Evolutionary conservation across 2,888 invertebrate species (phyloP).

Genomic region (Rhynchonema sp.): DNA sequence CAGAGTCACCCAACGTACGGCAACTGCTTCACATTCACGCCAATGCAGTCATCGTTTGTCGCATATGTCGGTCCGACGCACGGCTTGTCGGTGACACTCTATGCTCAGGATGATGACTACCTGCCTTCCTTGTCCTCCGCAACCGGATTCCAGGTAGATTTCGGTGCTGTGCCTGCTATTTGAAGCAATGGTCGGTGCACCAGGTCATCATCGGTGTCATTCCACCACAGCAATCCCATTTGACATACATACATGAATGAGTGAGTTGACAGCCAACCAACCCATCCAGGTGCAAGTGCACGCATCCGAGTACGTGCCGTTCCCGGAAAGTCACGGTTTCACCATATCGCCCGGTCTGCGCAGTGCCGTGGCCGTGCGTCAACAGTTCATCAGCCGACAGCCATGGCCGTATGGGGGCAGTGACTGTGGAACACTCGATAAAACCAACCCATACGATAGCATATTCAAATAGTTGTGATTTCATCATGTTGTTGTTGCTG

Average conservation of each 20-base stretch:
- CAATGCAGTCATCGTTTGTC: neutral
- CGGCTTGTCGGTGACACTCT: neutral
- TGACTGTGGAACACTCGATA: neutral
- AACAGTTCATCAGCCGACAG: neutral
- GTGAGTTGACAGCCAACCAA: too few species aligned
- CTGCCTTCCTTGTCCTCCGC: neutral
- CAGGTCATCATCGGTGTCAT: too few species aligned
- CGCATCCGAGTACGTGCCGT: constrained; percentile 3
- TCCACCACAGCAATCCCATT: too few species aligned
- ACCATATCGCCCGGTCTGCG: constrained; percentile 4
- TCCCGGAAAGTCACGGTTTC: constrained; percentile 7
- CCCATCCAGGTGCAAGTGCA: constrained; percentile 5
- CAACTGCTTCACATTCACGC: neutral
- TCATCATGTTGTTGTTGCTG: too few species aligned
- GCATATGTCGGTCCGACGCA: neutral
- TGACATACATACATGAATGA: too few species aligned
- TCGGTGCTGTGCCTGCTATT: too few species aligned
- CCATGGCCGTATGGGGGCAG: constrained; percentile 7
- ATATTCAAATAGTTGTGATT: neutral
- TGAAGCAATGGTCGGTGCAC: too few species aligned
- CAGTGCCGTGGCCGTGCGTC: constrained; percentile 4
- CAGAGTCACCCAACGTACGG: neutral
- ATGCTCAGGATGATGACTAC: neutral
- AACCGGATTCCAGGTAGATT: neutral
- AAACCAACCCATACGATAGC: neutral